These are phyloP conservation scores for Neotoma lepida DNA, from an alignment of 2,113 vertebrate genomes.

Conservation along the genomic window DNA sequence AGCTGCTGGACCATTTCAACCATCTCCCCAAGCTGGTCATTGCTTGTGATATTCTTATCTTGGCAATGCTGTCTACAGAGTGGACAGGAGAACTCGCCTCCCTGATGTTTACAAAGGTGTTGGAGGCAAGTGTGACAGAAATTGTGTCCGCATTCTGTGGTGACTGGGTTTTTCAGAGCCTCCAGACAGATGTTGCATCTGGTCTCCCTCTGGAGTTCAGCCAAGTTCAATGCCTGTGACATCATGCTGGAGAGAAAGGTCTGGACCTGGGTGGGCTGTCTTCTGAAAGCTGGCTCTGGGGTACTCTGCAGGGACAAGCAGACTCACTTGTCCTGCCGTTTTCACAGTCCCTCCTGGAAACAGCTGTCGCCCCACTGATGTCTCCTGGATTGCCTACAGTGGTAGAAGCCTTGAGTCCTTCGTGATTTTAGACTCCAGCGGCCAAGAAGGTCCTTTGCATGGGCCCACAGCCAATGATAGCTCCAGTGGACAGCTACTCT, in stretches of 20 bases:
- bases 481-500: neutral
- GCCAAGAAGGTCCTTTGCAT: neutral
- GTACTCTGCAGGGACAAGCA: neutral
- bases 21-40: neutral
- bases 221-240: neutral
- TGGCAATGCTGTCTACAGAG: neutral
- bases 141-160: slow-evolving; percentile 67
- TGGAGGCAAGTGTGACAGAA: slow-evolving; percentile 54
- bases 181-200: slow-evolving; percentile 60
- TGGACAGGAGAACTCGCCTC: neutral
- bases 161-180: neutral
- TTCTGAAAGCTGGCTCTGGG: neutral
- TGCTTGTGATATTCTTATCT: neutral
- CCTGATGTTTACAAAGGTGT: neutral
- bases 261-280: no score
- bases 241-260: accelerated
- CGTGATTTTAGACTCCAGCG: no score
- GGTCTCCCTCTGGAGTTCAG: neutral
- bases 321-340: neutral
- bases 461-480: neutral
- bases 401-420: neutral
- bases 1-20: neutral
- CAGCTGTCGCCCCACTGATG: neutral
- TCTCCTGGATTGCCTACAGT: neutral
- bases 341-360: neutral